Evolutionary conservation across 2,888 invertebrate species (phyloP).

Genomic region (Caenorhabditis uteleia): DNA sequence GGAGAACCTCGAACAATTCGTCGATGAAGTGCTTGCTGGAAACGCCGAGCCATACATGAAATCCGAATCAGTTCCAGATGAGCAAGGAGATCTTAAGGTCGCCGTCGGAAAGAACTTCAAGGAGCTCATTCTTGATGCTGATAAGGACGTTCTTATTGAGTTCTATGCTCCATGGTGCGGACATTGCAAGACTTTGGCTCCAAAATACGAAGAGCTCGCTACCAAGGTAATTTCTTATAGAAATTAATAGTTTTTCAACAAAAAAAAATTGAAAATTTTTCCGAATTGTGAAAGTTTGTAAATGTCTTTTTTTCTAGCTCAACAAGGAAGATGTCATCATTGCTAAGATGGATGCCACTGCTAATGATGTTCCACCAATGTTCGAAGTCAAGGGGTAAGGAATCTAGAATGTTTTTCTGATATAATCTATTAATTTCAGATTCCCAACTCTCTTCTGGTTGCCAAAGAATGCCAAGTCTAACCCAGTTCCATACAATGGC

Average conservation of each 20-base stretch:
- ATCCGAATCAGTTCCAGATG: constrained; percentile 89
- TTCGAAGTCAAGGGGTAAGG: constrained; percentile 85
- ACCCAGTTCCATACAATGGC: constrained; percentile 76
- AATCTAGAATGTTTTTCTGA: background rate
- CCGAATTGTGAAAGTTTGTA: background rate
- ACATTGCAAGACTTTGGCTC: constrained; percentile 93
- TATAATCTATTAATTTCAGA: constrained; percentile 67
- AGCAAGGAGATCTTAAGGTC: constrained; percentile 78
- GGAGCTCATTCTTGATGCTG: constrained; percentile 84
- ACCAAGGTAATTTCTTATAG: constrained; percentile 70
- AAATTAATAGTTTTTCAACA: background rate
- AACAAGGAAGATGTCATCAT: constrained; percentile 84
- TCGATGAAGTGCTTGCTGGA: constrained; percentile 82
- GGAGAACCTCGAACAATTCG: constrained; percentile 84
- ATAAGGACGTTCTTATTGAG: constrained; percentile 91
- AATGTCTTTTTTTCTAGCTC: constrained; percentile 75
- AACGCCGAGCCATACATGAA: constrained; percentile 90
- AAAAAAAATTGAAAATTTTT: constrained; percentile 3
- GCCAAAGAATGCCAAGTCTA: constrained; percentile 79
- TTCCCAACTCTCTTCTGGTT: constrained; percentile 98
- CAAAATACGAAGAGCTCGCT: constrained; percentile 91
- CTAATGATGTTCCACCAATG: constrained; percentile 90
- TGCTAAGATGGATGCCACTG: constrained; percentile 97
- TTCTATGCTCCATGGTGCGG: constrained; percentile 99
- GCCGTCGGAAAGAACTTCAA: constrained; percentile 97